These are phyloP conservation scores for Oreotrochilus melanogaster DNA, from an alignment of 2,113 vertebrate species.

Conservation along the genomic window DNA sequence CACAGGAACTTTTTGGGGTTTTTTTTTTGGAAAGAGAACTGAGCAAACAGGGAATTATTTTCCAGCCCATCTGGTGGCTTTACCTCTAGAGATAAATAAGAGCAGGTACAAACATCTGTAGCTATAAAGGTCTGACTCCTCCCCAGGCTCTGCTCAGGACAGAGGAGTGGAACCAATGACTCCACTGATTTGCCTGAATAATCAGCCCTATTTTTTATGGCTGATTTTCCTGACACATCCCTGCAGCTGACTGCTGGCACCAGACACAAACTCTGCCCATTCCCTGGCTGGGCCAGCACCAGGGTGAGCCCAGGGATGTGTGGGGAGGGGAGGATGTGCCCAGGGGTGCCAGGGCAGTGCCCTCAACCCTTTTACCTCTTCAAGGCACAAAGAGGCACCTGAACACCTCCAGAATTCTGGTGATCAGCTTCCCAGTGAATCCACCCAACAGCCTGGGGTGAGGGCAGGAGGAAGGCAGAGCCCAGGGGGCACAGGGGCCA, in stretches of 20 bases:
- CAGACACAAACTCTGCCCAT: no score
- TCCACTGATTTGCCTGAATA: neutral
- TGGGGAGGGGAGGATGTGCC: no score
- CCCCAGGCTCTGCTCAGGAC: neutral
- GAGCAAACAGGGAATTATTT: neutral
- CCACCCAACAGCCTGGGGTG: fast-evolving
- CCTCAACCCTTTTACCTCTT: neutral
- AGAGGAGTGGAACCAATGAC: neutral
- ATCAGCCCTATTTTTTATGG: neutral
- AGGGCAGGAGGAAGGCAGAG: fast-evolving
- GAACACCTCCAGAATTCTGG: fast-evolving
- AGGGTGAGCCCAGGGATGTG: neutral
- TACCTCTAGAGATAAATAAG: neutral
- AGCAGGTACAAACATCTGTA: neutral
- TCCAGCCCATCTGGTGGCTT: neutral
- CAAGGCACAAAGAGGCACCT: neutral
- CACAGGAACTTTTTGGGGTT: neutral
- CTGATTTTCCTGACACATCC: neutral
- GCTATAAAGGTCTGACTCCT: neutral
- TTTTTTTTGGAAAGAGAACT: neutral
- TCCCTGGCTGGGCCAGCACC: no score
- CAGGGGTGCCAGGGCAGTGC: no score
- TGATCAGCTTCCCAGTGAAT: neutral
- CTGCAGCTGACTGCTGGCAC: neutral
- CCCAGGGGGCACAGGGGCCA: fast-evolving